Evolutionary conservation across 1,140 invertebrate genomes (phyloP).

Genomic region (Cydia splendana): DNA sequence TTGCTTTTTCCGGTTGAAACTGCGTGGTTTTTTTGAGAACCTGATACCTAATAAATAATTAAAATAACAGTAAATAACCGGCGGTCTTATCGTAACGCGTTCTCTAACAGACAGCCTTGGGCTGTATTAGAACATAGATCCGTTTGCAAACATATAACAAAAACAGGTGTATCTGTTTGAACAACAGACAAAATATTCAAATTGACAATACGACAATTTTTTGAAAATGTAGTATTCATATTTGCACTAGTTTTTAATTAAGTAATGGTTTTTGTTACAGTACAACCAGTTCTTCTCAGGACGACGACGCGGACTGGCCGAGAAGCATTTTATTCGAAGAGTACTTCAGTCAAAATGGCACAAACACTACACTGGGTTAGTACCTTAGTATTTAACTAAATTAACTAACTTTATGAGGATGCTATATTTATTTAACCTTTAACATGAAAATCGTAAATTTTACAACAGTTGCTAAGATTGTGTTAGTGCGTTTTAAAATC

Average conservation of each 20-base stretch:
- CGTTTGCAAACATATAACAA: too few relatives aligned
- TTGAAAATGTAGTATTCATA: too few relatives aligned
- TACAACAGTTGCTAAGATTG: background rate
- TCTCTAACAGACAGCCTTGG: too few relatives aligned
- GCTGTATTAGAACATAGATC: too few relatives aligned
- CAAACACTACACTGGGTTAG: conserved; percentile 59
- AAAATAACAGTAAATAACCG: too few relatives aligned
- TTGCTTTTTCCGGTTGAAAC: too few relatives aligned
- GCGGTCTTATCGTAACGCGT: too few relatives aligned
- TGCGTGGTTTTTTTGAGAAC: too few relatives aligned
- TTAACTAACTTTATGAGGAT: background rate
- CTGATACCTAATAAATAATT: too few relatives aligned
- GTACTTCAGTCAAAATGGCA: conserved; percentile 56
- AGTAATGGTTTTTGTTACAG: conserved; percentile 61
- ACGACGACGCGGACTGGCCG: conserved; percentile 67
- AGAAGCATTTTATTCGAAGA: conserved; percentile 58
- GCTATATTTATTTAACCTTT: conserved; percentile 12
- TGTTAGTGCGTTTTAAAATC: background rate
- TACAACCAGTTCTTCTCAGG: conserved; percentile 59
- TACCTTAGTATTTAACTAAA: conserved; percentile 22
- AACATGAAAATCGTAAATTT: background rate
- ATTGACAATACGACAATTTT: too few relatives aligned
- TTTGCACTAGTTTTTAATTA: background rate
- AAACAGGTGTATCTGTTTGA: too few relatives aligned
- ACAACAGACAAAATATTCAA: too few relatives aligned